Conservation (phyloP, 2,888 invertebrate species). For the Koerneria pararmatus region DNA sequence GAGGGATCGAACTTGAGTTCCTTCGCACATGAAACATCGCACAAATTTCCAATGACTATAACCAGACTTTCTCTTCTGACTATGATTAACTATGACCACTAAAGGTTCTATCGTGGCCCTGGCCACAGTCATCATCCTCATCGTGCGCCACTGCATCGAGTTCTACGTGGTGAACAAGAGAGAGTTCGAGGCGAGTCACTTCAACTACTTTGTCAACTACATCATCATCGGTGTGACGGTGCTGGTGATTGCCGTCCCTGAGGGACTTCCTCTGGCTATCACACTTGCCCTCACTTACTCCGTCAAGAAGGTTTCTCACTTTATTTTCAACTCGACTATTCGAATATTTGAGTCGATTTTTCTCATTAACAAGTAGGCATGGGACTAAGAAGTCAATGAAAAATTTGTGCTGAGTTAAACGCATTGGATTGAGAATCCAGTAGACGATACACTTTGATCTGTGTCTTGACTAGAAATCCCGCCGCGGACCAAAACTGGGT, state of each 20-base stretch:
- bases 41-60: not conserved
- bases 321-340: no score
- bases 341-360: no score
- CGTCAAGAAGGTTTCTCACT: constrained; percentile 81
- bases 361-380: no score
- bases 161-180: constrained; percentile 68
- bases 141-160: constrained; percentile 85
- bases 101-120: constrained; percentile 90
- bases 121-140: constrained; percentile 88
- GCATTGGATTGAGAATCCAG: no score
- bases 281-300: constrained; percentile 96
- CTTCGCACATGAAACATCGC: not conserved
- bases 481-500: no score
- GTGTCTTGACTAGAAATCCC: no score
- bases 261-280: constrained; percentile 94
- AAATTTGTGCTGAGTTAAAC: no score
- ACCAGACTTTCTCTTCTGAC: constrained; percentile 16
- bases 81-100: constrained; percentile 25
- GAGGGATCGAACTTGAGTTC: no score
- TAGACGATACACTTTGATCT: no score
- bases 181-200: constrained; percentile 59
- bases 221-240: constrained; percentile 99
- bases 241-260: constrained; percentile 96
- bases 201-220: constrained; percentile 87
- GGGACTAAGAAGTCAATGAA: no score